Percentiles rank a stretch among this genome's conserved stretches.
Conservation (phyloP, 2,888 invertebrate species). For the Fissipunctia ypsillon region DNA sequence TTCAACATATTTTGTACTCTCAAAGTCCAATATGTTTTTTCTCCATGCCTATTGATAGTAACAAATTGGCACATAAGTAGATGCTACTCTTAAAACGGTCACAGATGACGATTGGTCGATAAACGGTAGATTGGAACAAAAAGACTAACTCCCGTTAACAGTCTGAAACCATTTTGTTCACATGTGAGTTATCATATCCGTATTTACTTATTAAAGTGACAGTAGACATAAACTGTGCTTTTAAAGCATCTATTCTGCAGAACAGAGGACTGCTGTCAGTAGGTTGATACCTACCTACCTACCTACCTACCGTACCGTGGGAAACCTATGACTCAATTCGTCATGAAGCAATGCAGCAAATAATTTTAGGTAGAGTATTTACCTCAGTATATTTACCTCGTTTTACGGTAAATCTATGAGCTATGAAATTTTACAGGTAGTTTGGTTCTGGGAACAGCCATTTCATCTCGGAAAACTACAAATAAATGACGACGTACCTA, state of each 20-base stretch:
- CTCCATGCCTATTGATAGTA: background rate
- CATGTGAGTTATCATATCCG: background rate
- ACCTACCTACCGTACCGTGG: too few relatives aligned
- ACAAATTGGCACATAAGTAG: background rate
- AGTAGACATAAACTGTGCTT: background rate
- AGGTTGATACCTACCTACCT: background rate
- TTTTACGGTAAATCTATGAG: background rate
- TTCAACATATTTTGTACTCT: conserved; percentile 18
- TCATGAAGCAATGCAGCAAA: background rate
- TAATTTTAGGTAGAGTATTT: background rate
- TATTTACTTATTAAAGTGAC: background rate
- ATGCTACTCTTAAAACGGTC: background rate
- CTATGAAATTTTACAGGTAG: background rate
- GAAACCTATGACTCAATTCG: background rate
- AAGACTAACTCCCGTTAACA: background rate
- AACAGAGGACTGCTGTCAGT: too few relatives aligned
- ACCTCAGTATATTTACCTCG: background rate
- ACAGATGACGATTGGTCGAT: background rate
- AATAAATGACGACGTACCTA: too few relatives aligned
- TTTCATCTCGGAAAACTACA: background rate
- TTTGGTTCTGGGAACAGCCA: too few relatives aligned
- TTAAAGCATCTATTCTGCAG: too few relatives aligned
- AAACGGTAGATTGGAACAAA: conserved; percentile 13
- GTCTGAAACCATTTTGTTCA: background rate
- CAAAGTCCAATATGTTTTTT: conserved; percentile 4